Base-by-base conservation (phyloP, 2,113 vertebrate species). In the Notothenia coriiceps region DNA sequence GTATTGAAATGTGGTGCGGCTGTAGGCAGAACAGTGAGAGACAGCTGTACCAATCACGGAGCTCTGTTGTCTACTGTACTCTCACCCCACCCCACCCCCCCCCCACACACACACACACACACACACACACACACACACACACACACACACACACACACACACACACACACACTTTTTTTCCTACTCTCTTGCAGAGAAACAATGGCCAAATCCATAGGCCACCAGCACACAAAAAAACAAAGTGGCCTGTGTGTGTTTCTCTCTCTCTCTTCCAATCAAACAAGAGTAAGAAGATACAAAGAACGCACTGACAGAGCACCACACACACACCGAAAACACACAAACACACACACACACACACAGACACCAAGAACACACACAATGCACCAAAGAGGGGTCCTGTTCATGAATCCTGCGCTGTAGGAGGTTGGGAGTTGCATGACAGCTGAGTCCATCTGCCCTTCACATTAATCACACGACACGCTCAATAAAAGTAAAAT, bases 191-290 rank as follows among this genome's bases (percentile, higher is more conserved):
- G 57, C 63, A 29, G 67, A 66, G 68, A 89, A 92, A 94, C 93
- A 94, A 93, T 92, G 91, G 87, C 55, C 77, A 84, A 89, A 85
- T 88, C 91, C 84, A 92, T 86, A 77, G 75, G 84, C 87, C 89
- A 84, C 83, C 68, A 90, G 86, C 68, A 86, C 79, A 88, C 55
- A 63, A 65, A 79, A 67, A 86, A 90, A 94, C 93, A 94, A 94
- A 94, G 91, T 86, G 79, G 70, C 83, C 89, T 91, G 91, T 94
- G 92, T 92, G 35, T 40, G 60, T 74, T 40, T n/a, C 43, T 61
- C 56, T 78, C n/a, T 85, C 9, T 46, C 70, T 83, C 72, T 85
- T 77, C 65, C 79, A 86, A 84, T 80, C 20, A 54, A 77, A 86
- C 60, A 70, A 84, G 73, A 80, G 79, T 71, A 84, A 82, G 79